Conservation (phyloP, 1,140 invertebrate genomes). For the Apolygus lucorum region DNA sequence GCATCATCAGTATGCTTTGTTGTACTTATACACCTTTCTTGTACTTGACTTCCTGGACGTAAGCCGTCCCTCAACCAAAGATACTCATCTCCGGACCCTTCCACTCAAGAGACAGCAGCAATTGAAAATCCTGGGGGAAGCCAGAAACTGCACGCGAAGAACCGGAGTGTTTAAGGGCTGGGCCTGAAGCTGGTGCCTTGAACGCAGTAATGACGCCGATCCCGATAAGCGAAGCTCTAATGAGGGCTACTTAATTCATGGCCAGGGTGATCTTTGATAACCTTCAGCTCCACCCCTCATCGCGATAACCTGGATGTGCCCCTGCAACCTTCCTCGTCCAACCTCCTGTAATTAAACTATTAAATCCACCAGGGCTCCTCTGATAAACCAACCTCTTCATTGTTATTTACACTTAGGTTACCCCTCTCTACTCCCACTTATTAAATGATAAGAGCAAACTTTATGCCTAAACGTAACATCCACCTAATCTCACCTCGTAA, state of each 20-base stretch:
- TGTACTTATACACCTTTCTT: no score
- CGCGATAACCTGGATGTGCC: neutral
- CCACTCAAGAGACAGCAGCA: neutral
- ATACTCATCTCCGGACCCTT: no score
- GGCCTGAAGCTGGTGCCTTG: neutral
- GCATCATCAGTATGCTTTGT: no score
- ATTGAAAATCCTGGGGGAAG: neutral
- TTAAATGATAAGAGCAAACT: neutral
- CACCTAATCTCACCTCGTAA: neutral
- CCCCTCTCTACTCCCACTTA: neutral
- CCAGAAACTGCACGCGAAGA: neutral
- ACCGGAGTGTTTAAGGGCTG: neutral
- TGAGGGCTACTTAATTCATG: neutral
- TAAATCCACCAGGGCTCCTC: neutral
- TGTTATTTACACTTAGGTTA: neutral
- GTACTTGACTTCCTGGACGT: no score
- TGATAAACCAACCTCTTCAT: neutral
- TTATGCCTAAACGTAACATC: neutral
- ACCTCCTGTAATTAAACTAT: neutral
- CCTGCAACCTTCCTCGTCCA: neutral
- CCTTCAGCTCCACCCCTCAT: neutral
- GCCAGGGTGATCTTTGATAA: neutral
- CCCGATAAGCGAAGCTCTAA: neutral
- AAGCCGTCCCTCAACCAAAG: no score
- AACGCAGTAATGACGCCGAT: neutral